Evolutionary conservation across 2,113 vertebrate species (phyloP), one percentile per base, ranked within the genome.

Genomic region (Gallinago jamesoni): DNA sequence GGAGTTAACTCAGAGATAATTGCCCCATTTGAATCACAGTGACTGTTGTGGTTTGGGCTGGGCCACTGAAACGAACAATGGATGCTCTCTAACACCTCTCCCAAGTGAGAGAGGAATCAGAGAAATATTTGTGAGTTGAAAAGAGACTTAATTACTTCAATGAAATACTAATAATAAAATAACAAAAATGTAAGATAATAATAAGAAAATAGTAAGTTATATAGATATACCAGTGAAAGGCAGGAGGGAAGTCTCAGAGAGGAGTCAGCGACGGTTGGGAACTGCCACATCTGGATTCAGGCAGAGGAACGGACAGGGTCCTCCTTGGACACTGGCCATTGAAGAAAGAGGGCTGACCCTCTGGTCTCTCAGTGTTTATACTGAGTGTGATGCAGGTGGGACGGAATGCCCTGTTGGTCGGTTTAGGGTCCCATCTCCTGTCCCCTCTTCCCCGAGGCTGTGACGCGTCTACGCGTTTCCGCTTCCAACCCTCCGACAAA

Each of bases 1-100:
- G 90, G 92, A 94, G 96, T 94, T 91, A 97, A 93, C 96, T 96
- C 90, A 67, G 89, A 97, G 94, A 86, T 93, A 96, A 95, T 95
- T 84, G 79, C 87, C 92, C 75, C 81, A 35, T 95, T 97, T 87
- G 87, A 93, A 86, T 96, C 70, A 69, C 6, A 66, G 64, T 53
- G 94, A 90, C 87, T 59, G 56, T 12, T 4, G 3, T 8, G n/a
- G 59, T 60, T 60, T 18, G 23, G 15, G 52, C 53, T 18, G 28
- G 16, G 35, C 60, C 10, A 17, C n/a, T 3, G 23, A 60, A 7
- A 62, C 4, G 16, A 37, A 18, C 7, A 37, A 17, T 2, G 4
- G 35, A 27, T 39, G 60, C 59, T 62, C 57, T 24, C 22, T 60
- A 23, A 35, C 14, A 4, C 6, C n/a, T 35, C 24, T 39, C 35